A percentile compares a stretch with the other conserved stretches of the same genome.
Evolutionary conservation across 2,888 invertebrate species (phyloP).

Genomic region (Glyphotaelius pellucidus): DNA sequence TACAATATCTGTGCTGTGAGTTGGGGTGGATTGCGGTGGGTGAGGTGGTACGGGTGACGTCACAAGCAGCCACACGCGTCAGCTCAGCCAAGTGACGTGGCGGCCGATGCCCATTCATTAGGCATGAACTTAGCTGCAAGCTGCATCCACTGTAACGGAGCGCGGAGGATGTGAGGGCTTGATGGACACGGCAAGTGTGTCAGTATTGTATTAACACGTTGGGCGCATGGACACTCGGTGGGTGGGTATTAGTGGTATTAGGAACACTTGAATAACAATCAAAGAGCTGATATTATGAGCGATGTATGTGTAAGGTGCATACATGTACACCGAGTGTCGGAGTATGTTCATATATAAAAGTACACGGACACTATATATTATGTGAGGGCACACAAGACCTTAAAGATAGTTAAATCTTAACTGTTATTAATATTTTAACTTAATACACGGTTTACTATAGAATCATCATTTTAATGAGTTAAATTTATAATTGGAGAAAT

Average conservation of each 20-base stretch:
- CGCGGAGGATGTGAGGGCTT: constrained; percentile 12
- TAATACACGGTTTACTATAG: no score
- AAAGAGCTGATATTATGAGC: neutral
- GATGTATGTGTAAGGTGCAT: neutral
- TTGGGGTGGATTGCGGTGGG: neutral
- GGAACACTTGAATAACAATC: neutral
- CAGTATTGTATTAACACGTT: neutral
- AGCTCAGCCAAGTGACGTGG: constrained; percentile 47
- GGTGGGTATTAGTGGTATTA: neutral
- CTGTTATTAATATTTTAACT: no score
- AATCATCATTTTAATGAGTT: no score
- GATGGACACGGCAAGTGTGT: constrained; percentile 37
- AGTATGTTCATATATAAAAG: no score
- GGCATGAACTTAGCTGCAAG: constrained; percentile 38
- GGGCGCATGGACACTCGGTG: neutral
- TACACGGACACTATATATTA: no score
- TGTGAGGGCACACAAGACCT: no score
- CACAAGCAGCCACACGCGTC: constrained; percentile 41
- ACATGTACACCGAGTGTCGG: no score
- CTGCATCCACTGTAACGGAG: neutral
- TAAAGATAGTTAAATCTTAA: no score
- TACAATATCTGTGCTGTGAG: neutral
- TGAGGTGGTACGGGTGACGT: constrained; percentile 28
- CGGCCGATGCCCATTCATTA: constrained; percentile 56
- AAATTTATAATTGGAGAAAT: no score